Base-by-base conservation (phyloP, 2,113 vertebrate species). In the Cyprinodon brontotheroides region DNA sequence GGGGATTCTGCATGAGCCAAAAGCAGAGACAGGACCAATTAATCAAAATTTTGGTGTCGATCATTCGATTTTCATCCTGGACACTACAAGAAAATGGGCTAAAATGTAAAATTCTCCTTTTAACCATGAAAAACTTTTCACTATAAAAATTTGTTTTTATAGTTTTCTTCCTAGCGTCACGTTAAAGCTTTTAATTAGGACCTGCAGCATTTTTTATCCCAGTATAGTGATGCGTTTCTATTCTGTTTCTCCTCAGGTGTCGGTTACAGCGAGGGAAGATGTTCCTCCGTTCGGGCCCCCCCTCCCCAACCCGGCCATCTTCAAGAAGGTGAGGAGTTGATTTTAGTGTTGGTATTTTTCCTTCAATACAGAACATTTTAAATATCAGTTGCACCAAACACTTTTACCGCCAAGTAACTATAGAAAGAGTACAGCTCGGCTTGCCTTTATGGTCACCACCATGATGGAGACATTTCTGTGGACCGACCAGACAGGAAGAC, bases 211-310 rank as follows among this genome's bases (percentile, higher is more conserved):
- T 29, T 29, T 29, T 29, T 29, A 29, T 29, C 29, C 29, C 29
- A 29, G 29, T 29, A 29, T 29, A 29, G 29, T 29, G 13, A 63
- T 8, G 13, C 2, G 4, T 7, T 39, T 3, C 15, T 62, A 9
- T 62, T n/a, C 38, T 63, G 29, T 62, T 36, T 62, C 11, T 80
- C 67, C 43, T 8, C 92, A 98, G 97, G 96, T 98, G 81, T 98
- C 97, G 0, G 96, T 98, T 85, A 98, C 97, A 0, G 97, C 97
- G 0, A 93, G 97, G 4, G 96, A 98, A 0, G 97, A 97, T 0
- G 97, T 98, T 1, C 97, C 97, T 68, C 93, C 96, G 59, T 98
- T 98, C 0, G 96, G 96, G 0, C 96, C 97, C 0, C 92, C 96
- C 0, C 94, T 97, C 22, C 96, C 97, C 0, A 95, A 97, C 86